These are phyloP conservation scores for Cuculus canorus DNA, from an alignment of 2,797 vertebrate genomes.

Conservation along the genomic window DNA sequence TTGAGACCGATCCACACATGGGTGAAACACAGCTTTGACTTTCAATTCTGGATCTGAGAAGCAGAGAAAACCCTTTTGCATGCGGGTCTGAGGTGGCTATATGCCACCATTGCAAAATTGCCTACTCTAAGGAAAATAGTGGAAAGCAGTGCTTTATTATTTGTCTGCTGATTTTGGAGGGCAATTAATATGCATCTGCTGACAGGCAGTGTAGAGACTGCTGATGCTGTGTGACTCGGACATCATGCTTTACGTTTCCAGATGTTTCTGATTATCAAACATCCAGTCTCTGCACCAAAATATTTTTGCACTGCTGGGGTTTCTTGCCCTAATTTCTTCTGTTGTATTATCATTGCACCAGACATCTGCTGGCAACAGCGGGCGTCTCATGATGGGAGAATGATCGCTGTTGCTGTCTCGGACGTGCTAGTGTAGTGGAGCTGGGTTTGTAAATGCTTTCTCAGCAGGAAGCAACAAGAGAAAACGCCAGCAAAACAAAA, in stretches of 20 bases:
- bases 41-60: not conserved
- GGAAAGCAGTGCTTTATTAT: not conserved
- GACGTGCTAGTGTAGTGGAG: not conserved
- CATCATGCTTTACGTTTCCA: not conserved
- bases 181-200: not conserved
- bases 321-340: not conserved
- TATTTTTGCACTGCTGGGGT: not conserved
- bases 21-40: not conserved
- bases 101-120: not conserved
- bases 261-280: not conserved
- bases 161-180: not conserved
- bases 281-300: not conserved
- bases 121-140: not conserved
- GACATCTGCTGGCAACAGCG: not conserved
- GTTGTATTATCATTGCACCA: not conserved
- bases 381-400: not conserved
- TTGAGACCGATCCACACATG: not conserved
- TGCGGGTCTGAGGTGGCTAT: not conserved
- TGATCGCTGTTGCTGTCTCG: not conserved
- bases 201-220: not conserved
- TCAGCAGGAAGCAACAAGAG: not conserved
- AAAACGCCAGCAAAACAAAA: not conserved
- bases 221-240: not conserved
- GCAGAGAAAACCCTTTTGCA: not conserved
- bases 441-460: not conserved